Evolutionary conservation across 2,888 invertebrate genomes (phyloP), one percentile per base, ranked within the genome.

Genomic region (Pocota personata): DNA sequence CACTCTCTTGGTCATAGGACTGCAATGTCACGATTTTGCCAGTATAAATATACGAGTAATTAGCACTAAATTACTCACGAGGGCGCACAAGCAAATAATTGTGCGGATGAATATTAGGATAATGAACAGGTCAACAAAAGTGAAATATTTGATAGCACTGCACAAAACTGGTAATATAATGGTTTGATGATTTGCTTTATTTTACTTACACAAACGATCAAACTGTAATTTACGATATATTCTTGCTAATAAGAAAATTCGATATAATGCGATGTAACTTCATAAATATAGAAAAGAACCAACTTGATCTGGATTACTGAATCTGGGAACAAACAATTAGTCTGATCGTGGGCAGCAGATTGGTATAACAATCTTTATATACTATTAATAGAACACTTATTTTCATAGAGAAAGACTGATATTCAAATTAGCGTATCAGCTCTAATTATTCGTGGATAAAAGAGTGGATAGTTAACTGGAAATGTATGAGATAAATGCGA

Each of bases 41-140:
- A 30, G 24, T 52, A 40, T 24, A 40, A 62, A 52, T 58, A 27
- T n/a, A n/a, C n/a, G n/a, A n/a, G n/a, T 19, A 66, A 66, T 75
- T 66, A 64, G 46, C 75, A 48, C 21, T 7, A 8, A 55, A 48
- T 37, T 40, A 50, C 30, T 75, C 57, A 75, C 75, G 75, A 57
- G 57, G 64, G 32, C 16, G 30, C 43, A 43, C 43, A 24, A 12
- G 24, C 10, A 57, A 32, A 46, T 14, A 32, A 58, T 24, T 30
- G 14, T 19, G 16, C 12, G 24, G n/a, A n/a, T 32, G n/a, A 16
- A 46, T 64, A 43, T 64, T 10, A 16, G 8, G n/a, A 12, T 14
- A 3, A 46, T 30, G 6, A 40, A 3, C 24, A 24, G 50, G 7
- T 12, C 40, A 43, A 24, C 14, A 43, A 14, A 12, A 19, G 46